Conservation (phyloP, 2,797 vertebrate genomes). For the Molothrus aeneus region DNA sequence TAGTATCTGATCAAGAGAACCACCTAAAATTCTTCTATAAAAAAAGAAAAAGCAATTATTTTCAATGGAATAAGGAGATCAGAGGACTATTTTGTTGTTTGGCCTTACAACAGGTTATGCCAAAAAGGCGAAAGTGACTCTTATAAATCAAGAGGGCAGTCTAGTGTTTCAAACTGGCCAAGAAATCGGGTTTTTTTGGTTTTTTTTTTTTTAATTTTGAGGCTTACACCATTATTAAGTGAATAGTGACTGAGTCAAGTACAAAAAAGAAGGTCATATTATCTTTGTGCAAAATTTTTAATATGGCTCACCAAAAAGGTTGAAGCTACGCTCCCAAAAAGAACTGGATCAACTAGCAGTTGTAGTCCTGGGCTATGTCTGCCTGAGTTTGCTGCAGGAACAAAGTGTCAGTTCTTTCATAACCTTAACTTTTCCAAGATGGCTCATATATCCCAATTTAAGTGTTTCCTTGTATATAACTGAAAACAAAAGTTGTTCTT, state of each 20-base stretch:
- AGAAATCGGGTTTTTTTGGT: not conserved
- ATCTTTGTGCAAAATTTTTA: not conserved
- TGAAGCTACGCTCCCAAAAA: not conserved
- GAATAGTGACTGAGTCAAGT: not conserved
- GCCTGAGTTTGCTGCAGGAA: not conserved
- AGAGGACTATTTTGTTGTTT: not conserved
- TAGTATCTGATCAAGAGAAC: not conserved
- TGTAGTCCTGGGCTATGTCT: not conserved
- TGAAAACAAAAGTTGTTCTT: not conserved
- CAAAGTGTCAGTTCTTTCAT: not conserved
- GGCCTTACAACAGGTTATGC: not conserved
- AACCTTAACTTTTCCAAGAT: not conserved
- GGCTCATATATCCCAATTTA: not conserved
- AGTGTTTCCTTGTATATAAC: not conserved
- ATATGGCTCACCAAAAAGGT: not conserved
- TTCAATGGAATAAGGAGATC: not conserved
- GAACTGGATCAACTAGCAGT: not conserved
- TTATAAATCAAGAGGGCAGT: not conserved
- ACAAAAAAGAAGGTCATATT: not conserved
- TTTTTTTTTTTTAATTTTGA: not conserved
- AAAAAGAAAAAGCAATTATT: not conserved
- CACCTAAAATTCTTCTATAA: not conserved
- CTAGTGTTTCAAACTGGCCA: not conserved
- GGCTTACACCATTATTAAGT: not conserved
- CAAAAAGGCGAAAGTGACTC: not conserved